Conservation (phyloP, 2,888 invertebrate species). For the Gonocerus acuteangulatus region DNA sequence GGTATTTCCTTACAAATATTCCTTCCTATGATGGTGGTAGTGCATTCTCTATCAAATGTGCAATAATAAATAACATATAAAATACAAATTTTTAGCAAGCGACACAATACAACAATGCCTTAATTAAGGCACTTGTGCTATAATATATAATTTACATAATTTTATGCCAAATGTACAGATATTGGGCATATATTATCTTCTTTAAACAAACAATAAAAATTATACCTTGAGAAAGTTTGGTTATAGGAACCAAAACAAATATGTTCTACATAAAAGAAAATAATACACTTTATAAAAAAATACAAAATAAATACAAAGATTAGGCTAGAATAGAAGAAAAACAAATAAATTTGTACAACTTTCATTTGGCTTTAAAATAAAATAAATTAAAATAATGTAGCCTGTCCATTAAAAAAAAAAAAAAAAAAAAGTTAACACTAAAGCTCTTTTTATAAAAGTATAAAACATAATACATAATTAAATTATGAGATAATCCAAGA, state of each 20-base stretch:
- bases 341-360: slow-evolving; percentile 3
- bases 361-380: slow-evolving; percentile 18
- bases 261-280: background rate
- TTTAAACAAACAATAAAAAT: background rate
- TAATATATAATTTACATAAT: slow-evolving; percentile 33
- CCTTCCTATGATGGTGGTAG: background rate
- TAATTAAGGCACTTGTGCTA: slow-evolving; percentile 42
- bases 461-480: slow-evolving; percentile 24
- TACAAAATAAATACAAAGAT: slow-evolving; percentile 7
- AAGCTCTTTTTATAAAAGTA: slow-evolving; percentile 21
- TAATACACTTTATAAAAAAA: slow-evolving; percentile 3
- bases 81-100: slow-evolving; percentile 24
- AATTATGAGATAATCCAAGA: slow-evolving; percentile 20
- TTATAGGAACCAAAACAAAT: too few relatives aligned
- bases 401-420: slow-evolving; percentile 18
- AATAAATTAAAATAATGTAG: slow-evolving; percentile 23
- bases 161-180: slow-evolving; percentile 35
- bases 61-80: slow-evolving; percentile 8
- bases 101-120: slow-evolving; percentile 40
- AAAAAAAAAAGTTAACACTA: slow-evolving; percentile 20
- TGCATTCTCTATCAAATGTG: slow-evolving; percentile 9
- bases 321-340: slow-evolving; percentile 5
- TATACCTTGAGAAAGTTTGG: too few relatives aligned
- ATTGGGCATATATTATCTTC: background rate
- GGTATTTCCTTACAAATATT: slow-evolving; percentile 3